A percentile compares a stretch with the other conserved stretches of the same genome.
These are phyloP conservation scores for Panurus biarmicus DNA, from an alignment of 2,113 vertebrate species.

Conservation along the genomic window DNA sequence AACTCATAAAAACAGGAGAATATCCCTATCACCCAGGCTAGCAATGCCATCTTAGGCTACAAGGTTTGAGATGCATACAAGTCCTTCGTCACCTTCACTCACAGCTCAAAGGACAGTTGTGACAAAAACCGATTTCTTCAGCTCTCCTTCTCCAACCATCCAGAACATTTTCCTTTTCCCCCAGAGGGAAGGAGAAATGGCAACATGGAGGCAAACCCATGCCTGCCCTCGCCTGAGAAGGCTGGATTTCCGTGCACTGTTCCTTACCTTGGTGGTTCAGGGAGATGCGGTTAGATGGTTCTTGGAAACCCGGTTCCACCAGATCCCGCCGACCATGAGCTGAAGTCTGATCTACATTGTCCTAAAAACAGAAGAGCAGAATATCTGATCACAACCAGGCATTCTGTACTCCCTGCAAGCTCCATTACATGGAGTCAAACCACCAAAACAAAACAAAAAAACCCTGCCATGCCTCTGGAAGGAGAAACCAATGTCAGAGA, in stretches of 20 bases:
- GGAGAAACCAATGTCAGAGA: background rate
- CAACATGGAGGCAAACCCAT: background rate
- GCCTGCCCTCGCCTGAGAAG: background rate
- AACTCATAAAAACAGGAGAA: background rate
- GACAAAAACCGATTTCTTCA: background rate
- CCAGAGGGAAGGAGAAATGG: background rate
- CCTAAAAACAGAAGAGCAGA: conserved; percentile 68
- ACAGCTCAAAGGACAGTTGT: background rate
- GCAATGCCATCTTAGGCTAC: background rate
- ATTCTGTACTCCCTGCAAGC: background rate
- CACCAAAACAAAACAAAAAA: background rate
- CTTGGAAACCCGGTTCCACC: conserved; percentile 77
- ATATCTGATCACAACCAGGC: background rate
- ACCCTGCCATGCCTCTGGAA: background rate
- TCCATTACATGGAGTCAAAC: background rate
- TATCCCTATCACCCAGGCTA: background rate
- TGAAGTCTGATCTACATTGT: conserved; percentile 82
- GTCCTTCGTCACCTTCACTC: background rate
- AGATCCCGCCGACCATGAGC: conserved; percentile 74
- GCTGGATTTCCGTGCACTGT: background rate
- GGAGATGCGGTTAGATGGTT: conserved; percentile 70
- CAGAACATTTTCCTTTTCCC: background rate
- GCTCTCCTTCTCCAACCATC: background rate
- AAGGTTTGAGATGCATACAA: background rate
- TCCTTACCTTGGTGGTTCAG: conserved; percentile 83